These are phyloP conservation scores for Panopea generosa DNA, from an alignment of 2,888 invertebrate species.

Conservation along the genomic window DNA sequence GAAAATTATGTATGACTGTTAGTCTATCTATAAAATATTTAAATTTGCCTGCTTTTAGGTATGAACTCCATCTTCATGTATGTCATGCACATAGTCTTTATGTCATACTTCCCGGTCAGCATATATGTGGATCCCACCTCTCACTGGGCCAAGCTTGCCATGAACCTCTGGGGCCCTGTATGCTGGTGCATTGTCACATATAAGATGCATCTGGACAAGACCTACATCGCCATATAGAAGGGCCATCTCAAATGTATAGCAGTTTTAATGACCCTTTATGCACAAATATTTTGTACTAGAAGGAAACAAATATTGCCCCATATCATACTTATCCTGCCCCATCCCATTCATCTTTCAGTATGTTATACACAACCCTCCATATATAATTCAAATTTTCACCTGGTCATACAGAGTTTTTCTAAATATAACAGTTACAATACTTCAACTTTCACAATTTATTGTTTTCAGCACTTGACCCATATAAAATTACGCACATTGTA, in stretches of 20 bases:
- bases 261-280: conserved; percentile 5
- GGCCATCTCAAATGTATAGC: conserved; percentile 39
- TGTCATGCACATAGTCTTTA: conserved; percentile 92
- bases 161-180: conserved; percentile 90
- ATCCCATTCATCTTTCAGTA: too few relatives aligned
- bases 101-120: conserved; percentile 90
- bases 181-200: conserved; percentile 92
- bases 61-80: conserved; percentile 96
- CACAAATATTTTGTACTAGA: neutral
- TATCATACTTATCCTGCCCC: too few relatives aligned
- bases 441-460: too few relatives aligned
- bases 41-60: conserved; percentile 88
- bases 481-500: too few relatives aligned
- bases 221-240: conserved; percentile 89
- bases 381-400: too few relatives aligned
- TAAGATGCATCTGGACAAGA: conserved; percentile 90
- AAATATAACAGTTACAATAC: too few relatives aligned
- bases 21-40: too few relatives aligned
- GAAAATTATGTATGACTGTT: too few relatives aligned
- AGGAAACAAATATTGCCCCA: too few relatives aligned
- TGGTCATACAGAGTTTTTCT: too few relatives aligned
- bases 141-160: conserved; percentile 89
- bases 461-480: too few relatives aligned
- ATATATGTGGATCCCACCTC: conserved; percentile 61
- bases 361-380: too few relatives aligned